Evolutionary conservation across 35 echinoderm and acorn worm genomes (phyloP).

Genomic region (Stichopus chloronotus): DNA sequence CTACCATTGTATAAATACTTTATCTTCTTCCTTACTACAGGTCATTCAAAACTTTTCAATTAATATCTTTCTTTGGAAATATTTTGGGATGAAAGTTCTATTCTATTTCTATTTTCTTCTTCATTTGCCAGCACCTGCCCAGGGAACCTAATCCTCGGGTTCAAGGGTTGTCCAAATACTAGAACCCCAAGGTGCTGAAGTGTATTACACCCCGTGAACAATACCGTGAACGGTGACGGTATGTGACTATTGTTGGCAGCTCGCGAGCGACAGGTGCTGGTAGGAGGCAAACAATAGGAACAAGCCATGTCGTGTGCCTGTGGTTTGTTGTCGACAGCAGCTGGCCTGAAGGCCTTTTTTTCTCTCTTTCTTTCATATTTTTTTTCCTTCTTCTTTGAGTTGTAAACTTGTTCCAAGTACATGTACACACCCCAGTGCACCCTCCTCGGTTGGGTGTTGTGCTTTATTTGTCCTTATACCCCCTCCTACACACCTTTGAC

Average conservation of each 20-base stretch:
- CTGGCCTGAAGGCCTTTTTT: constrained; percentile 31
- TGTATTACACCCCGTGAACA: constrained; percentile 36
- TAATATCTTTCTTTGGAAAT: background rate
- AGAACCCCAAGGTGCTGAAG: constrained; percentile 46
- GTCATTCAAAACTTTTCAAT: background rate
- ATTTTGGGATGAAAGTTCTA: background rate
- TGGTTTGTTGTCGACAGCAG: constrained; percentile 42
- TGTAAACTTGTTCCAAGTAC: background rate
- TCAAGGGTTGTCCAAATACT: constrained; percentile 54
- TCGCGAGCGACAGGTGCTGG: constrained; percentile 45
- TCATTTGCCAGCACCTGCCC: constrained; percentile 46
- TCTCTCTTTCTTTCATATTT: background rate
- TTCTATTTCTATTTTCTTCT: background rate
- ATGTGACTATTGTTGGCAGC: constrained; percentile 39
- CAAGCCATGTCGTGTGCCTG: constrained; percentile 41
- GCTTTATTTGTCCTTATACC: background rate
- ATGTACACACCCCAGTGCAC: background rate
- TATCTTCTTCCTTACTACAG: background rate
- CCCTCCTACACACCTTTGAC: constrained; percentile 19
- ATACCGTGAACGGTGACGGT: constrained; percentile 25
- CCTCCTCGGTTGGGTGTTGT: constrained; percentile 1
- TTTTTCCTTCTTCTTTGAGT: background rate
- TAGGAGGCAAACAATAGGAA: constrained; percentile 20
- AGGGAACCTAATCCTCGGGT: constrained; percentile 27
- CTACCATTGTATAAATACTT: background rate